phyloP scores from a whole-genome alignment of 2,797 vertebrate species.

The Atherinosoma microstoma region DNA sequence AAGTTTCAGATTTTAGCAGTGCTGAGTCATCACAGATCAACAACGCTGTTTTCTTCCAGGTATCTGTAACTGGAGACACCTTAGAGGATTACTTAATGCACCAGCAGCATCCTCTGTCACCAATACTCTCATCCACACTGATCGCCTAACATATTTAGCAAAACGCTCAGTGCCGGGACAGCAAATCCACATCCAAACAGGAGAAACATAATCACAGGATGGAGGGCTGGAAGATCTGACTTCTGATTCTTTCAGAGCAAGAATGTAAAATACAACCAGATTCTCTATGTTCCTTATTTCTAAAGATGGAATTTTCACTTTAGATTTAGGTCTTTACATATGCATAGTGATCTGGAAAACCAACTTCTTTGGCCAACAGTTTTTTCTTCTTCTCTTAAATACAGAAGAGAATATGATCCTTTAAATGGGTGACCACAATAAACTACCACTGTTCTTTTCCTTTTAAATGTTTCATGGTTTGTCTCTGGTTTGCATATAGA shows the following conservation, averaged over 20 bases:
- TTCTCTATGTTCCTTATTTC: not conserved
- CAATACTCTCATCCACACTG: conserved; percentile 30
- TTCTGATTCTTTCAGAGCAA: not conserved
- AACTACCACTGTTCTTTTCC: too few relatives aligned
- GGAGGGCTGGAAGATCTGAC: not conserved
- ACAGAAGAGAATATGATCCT: too few relatives aligned
- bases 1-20: conserved; percentile 22
- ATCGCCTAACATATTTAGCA: conserved; percentile 29
- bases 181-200: conserved; percentile 28
- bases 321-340: not conserved
- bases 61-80: conserved; percentile 62
- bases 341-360: not conserved
- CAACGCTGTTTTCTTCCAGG: conserved; percentile 35
- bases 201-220: conserved; percentile 8
- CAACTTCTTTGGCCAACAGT: not conserved
- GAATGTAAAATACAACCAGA: not conserved
- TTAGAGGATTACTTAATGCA: conserved; percentile 63
- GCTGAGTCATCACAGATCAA: conserved; percentile 58
- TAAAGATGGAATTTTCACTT: not conserved
- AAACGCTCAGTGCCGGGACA: conserved; percentile 28
- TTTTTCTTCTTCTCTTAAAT: too few relatives aligned
- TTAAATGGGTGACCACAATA: too few relatives aligned
- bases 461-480: too few relatives aligned
- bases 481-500: too few relatives aligned
- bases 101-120: conserved; percentile 48